Evolutionary conservation across 2,888 invertebrate genomes (phyloP), one percentile per base, ranked within the genome.

Genomic region (Zele albiditarsus): DNA sequence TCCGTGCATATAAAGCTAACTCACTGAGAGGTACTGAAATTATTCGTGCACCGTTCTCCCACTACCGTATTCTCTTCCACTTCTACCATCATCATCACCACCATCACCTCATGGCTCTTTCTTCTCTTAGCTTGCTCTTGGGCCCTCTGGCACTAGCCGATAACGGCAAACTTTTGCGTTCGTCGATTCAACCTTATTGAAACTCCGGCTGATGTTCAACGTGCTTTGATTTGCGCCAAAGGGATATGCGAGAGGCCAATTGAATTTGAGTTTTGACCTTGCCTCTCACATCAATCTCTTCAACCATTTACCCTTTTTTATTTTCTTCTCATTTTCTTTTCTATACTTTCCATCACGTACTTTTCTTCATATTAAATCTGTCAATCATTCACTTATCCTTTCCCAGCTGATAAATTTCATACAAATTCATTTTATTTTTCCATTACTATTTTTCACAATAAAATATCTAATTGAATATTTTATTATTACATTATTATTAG

Each of bases 261-360:
- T 65, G 42, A 65, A 65, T 42, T 65, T 25, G 23, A 65, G 53
- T 53, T 65, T 65, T 65, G 65, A 65, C 65, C 65, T 65, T 65
- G 38, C 20, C 31, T 53, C 20, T 1, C 53, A 53, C 53, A 53
- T 53, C 49, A 49, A 49, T 20, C 53, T 53, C 53, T 53, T 20
- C 23, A 53, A 53, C 20, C 23, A 53, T 53, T 53, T 53, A 20
- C 4, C n/a, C 6, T 23, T 53, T 33, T 33, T n/a, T 16, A 25
- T 60, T 28, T 62, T 62, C 12, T 25, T 60, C n/a, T 23, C 20
- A 0, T 25, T 6, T 12, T 25, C 58, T 58, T 58, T 20, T 2
- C 12, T n/a, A 14, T 14, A 42, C 42, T 31, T 31, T 42, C 2
- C n/a, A n/a, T 1, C 46, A 5, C 5, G n/a, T 46, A n/a, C 3